These are phyloP conservation scores for Drosophila bunnanda DNA, from an alignment of 2,888 invertebrate genomes.

Conservation along the genomic window DNA sequence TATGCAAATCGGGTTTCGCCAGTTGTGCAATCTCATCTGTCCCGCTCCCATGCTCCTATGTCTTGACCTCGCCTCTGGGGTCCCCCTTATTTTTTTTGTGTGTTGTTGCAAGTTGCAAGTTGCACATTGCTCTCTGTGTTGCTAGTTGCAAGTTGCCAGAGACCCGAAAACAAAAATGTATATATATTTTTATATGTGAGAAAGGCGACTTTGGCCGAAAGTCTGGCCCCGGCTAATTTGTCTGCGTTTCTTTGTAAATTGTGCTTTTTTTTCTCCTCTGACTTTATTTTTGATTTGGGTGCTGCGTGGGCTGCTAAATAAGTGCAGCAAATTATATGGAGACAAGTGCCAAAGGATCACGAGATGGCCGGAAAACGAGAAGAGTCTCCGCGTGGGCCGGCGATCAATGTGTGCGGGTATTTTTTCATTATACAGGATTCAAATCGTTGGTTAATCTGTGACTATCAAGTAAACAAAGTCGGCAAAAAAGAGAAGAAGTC, in stretches of 20 bases:
- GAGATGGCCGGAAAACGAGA: constrained; percentile 57
- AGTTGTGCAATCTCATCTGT: constrained; percentile 66
- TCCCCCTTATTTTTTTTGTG: constrained; percentile 25
- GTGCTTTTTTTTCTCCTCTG: constrained; percentile 8
- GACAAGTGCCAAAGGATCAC: constrained; percentile 61
- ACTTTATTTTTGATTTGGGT: constrained; percentile 16
- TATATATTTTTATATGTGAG: constrained; percentile 52
- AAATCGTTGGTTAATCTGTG: constrained; percentile 28
- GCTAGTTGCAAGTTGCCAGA: constrained; percentile 13
- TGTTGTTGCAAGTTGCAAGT: constrained; percentile 17
- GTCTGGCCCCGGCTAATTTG: constrained; percentile 60
- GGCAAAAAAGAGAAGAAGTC: background rate
- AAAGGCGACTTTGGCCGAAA: constrained; percentile 55
- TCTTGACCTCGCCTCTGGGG: constrained; percentile 63
- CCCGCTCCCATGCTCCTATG: constrained; percentile 68
- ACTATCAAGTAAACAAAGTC: constrained; percentile 17
- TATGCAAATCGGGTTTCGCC: constrained; percentile 67
- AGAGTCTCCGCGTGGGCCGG: constrained; percentile 37
- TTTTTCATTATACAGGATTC: constrained; percentile 5
- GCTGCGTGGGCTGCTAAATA: constrained; percentile 74
- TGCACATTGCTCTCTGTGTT: constrained; percentile 13
- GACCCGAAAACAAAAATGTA: constrained; percentile 19
- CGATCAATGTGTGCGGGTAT: constrained; percentile 31
- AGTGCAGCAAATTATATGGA: constrained; percentile 77
- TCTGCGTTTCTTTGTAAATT: constrained; percentile 56